phyloP scores from a whole-genome alignment of 2,888 invertebrate genomes.

The Heteropelma amictum region DNA sequence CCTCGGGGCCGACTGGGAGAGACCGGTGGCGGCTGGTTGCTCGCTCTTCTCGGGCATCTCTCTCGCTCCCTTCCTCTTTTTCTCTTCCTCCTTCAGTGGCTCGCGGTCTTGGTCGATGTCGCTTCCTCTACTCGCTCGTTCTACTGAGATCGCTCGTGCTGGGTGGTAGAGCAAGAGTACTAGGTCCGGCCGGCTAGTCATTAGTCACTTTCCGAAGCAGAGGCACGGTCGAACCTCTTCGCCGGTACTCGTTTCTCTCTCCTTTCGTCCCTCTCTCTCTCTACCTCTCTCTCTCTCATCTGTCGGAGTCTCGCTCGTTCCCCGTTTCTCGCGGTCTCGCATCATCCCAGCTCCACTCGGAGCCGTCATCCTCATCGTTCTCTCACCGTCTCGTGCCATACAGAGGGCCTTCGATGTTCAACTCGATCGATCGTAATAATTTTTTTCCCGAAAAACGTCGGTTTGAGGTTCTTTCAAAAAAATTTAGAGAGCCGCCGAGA shows the following conservation, averaged over 20 bases:
- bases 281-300: constrained; percentile 51
- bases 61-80: constrained; percentile 9
- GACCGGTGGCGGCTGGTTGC: constrained; percentile 48
- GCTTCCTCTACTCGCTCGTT: constrained; percentile 30
- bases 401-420: no score
- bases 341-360: constrained; percentile 48
- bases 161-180: constrained; percentile 73
- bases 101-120: constrained; percentile 24
- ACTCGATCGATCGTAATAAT: no score
- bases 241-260: constrained; percentile 68
- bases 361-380: constrained; percentile 41
- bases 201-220: constrained; percentile 78
- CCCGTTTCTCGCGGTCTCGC: constrained; percentile 56
- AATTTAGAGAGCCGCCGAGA: no score
- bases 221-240: constrained; percentile 75
- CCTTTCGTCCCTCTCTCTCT: constrained; percentile 48
- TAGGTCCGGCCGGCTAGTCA: constrained; percentile 74
- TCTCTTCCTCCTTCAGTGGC: neutral
- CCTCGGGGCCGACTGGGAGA: constrained; percentile 55
- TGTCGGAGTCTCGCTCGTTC: constrained; percentile 47
- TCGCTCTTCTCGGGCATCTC: constrained; percentile 28
- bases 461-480: no score
- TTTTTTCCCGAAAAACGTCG: no score
- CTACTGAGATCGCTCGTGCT: constrained; percentile 62
- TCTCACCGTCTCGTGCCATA: constrained; percentile 41